These are phyloP conservation scores for Sylvicapra grimmia DNA, from an alignment of 2,113 vertebrate genomes.

Conservation along the genomic window DNA sequence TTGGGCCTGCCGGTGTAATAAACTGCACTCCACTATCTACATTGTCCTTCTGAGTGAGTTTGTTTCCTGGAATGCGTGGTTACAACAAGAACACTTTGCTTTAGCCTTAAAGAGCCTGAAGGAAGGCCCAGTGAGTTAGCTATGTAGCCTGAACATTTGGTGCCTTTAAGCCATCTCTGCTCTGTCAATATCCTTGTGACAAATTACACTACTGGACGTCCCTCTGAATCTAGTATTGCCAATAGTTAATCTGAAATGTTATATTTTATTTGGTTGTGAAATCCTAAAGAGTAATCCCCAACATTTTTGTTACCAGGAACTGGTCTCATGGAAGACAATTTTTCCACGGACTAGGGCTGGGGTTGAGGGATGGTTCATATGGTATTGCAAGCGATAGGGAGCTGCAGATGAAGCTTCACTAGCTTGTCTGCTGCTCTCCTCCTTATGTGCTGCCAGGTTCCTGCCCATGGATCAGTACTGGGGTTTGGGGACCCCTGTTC, in stretches of 20 bases:
- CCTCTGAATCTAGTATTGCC: background rate
- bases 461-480: background rate
- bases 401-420: background rate
- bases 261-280: background rate
- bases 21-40: background rate
- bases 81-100: background rate
- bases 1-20: background rate
- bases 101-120: background rate
- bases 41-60: background rate
- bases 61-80: accelerated
- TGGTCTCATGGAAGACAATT: background rate
- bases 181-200: background rate
- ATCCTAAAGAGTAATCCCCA: background rate
- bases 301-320: background rate
- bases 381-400: accelerated
- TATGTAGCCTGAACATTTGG: background rate
- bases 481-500: background rate
- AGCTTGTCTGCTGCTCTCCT: background rate
- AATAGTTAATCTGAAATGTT: background rate
- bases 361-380: background rate
- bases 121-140: background rate
- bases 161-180: background rate
- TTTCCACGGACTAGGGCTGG: background rate
- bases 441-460: background rate
- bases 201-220: background rate